Conservation (phyloP, 2,797 vertebrate species). For the Typhlichthys eigenmanni region DNA sequence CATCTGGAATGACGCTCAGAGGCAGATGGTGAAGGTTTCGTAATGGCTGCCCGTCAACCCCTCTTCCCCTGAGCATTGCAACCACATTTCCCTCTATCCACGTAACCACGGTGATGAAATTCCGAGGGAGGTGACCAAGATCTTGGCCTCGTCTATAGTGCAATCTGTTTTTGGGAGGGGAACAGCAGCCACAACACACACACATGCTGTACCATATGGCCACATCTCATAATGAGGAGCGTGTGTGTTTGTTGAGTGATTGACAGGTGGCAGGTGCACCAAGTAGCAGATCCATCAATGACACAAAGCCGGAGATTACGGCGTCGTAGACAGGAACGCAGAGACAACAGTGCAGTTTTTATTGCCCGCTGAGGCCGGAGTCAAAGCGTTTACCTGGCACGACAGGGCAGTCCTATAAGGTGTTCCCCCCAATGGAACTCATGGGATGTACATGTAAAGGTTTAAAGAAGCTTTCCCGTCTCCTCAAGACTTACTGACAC, state of each 20-base stretch:
- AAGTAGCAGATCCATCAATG: conserved; percentile 60
- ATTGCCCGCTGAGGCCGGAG: conserved; percentile 33
- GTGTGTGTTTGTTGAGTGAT: conserved; percentile 59
- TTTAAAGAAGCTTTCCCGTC: conserved; percentile 48
- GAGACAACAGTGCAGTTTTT: conserved; percentile 19
- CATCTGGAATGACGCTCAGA: conserved; percentile 63
- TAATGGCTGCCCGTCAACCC: conserved; percentile 39
- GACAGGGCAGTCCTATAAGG: conserved; percentile 24
- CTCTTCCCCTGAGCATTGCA: conserved; percentile 27
- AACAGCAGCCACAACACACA: conserved; percentile 22
- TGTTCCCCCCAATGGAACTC: conserved; percentile 33
- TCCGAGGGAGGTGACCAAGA: conserved; percentile 55
- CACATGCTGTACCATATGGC: conserved; percentile 52
- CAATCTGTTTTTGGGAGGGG: conserved; percentile 65
- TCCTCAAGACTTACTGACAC: conserved; percentile 47
- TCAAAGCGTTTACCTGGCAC: conserved; percentile 48
- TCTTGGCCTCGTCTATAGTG: conserved; percentile 54
- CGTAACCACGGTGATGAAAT: conserved; percentile 46
- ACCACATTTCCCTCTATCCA: conserved; percentile 68
- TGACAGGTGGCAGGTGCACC: conserved; percentile 56
- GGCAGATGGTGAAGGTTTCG: conserved; percentile 72
- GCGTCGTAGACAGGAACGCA: conserved; percentile 37
- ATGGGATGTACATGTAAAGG: conserved; percentile 25
- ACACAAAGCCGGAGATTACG: conserved; percentile 31
- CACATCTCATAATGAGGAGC: conserved; percentile 67